These are phyloP conservation scores for Sinosuthora webbiana DNA, from an alignment of 2,113 vertebrate species.

Conservation along the genomic window DNA sequence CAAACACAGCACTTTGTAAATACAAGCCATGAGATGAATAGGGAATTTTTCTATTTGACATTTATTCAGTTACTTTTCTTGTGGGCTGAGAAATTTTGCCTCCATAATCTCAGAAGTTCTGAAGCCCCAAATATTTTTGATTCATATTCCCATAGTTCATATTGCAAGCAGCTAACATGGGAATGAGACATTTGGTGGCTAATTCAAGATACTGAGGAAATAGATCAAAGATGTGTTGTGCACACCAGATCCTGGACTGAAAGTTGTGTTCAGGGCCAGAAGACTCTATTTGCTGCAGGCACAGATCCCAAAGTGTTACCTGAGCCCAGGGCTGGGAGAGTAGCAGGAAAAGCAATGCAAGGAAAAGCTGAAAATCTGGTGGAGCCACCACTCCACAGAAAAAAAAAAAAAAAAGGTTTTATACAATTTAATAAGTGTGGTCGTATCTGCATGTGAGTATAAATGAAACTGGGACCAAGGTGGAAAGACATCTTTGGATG, in stretches of 20 bases:
- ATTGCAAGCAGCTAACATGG: neutral
- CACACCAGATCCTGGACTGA: neutral
- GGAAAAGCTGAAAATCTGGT: neutral
- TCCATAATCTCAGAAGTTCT: neutral
- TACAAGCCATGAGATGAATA: conserved; percentile 55
- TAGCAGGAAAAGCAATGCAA: neutral
- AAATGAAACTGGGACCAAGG: neutral
- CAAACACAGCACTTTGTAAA: conserved; percentile 53
- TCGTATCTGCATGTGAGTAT: neutral
- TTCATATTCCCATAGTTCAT: conserved; percentile 17
- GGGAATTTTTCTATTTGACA: conserved; percentile 32
- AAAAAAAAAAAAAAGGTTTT: neutral
- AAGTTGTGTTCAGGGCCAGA: neutral
- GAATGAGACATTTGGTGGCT: neutral
- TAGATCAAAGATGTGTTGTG: neutral
- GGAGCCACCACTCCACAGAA: neutral
- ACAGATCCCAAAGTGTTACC: neutral
- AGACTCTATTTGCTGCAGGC: neutral
- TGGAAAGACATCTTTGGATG: neutral
- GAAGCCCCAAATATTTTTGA: neutral
- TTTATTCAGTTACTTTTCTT: conserved; percentile 41
- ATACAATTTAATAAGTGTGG: neutral
- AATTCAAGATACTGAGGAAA: neutral
- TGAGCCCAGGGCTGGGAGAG: neutral
- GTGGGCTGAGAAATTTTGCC: conserved; percentile 30